These are phyloP conservation scores for Leptinotarsa tumamoca DNA, from an alignment of 2,888 invertebrate genomes.

Conservation along the genomic window DNA sequence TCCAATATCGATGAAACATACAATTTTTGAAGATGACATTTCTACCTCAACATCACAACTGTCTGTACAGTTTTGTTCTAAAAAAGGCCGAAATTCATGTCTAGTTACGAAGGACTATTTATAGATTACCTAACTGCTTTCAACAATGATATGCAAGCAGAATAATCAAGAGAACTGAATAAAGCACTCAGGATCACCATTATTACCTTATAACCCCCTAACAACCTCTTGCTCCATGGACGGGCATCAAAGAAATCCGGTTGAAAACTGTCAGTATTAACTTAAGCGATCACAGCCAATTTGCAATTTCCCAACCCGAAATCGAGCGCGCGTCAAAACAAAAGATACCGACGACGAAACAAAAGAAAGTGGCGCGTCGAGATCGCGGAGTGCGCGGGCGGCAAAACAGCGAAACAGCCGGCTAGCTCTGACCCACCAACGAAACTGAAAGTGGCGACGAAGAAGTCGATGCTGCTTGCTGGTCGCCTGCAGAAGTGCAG, in stretches of 20 bases:
- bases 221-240: not conserved
- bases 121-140: too few species aligned
- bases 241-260: not conserved
- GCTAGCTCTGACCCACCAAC: slow-evolving; percentile 70
- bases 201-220: not conserved
- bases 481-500: slow-evolving; percentile 11
- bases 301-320: slow-evolving; percentile 20
- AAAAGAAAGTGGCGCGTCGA: slow-evolving; percentile 33
- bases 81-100: too few species aligned
- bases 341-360: slow-evolving; percentile 15
- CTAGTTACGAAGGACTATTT: too few species aligned
- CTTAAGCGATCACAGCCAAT: slow-evolving; percentile 32
- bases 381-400: slow-evolving; percentile 45
- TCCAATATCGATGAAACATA: too few species aligned
- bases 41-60: too few species aligned
- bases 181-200: not conserved
- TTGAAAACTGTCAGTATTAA: not conserved
- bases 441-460: slow-evolving; percentile 61
- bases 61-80: too few species aligned
- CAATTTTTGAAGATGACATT: too few species aligned
- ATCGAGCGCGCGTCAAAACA: not conserved
- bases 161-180: too few species aligned
- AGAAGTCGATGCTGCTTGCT: slow-evolving; percentile 15
- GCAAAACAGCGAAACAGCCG: slow-evolving; percentile 66
- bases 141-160: too few species aligned